Base-by-base conservation (phyloP, 2,797 vertebrate genomes). In the Chromobotia macracanthus region DNA sequence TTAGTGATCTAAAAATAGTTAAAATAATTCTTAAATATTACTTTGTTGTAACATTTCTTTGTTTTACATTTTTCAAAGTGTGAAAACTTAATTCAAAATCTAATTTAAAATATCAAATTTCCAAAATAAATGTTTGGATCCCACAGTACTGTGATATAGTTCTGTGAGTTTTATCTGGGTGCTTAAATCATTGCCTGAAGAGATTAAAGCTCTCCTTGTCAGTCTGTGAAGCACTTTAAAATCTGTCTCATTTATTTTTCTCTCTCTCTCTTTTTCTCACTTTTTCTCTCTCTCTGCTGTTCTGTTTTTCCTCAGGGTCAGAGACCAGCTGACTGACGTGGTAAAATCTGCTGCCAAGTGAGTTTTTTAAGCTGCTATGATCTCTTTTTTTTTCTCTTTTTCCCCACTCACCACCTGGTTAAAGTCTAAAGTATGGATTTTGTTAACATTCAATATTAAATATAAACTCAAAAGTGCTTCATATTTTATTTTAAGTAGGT, bases 261-360 rank as follows among this genome's bases (percentile, higher is more conserved):
- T 21, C 1, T 48, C 25, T 25, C 7, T 58, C 56, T 72, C 38
- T 58, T 63, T 77, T 51, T 72, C 76, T 21, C 1, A 44, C 38
- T 58, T 63, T 77, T 51, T 72, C 76, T 21, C 1, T 48, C 25
- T 25, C 7, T 58, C 56, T 72, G 6, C 12, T 9, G 2, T 28
- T 58, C 13, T 60, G 58, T 61, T 51, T 80, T 5, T 86, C 61
- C 82, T 50, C 92, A 99, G 97, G 97, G 92, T 95, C 84, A 94
- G 97, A 88, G 96, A 99, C 89, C 94, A 94, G 87, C 90, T 99
- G 88, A 91, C 95, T 0, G 95, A 97, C 77, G 91, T 94, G 80
- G 94, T 98, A 86, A 96, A 95, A 89, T 90, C 92, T 76, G 94
- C 96, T 80, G 94, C 94, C 72, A 96, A 95, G 95, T 96, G 92